Conservation (phyloP, 1,140 invertebrate species). For the Lucilia cuprina region DNA sequence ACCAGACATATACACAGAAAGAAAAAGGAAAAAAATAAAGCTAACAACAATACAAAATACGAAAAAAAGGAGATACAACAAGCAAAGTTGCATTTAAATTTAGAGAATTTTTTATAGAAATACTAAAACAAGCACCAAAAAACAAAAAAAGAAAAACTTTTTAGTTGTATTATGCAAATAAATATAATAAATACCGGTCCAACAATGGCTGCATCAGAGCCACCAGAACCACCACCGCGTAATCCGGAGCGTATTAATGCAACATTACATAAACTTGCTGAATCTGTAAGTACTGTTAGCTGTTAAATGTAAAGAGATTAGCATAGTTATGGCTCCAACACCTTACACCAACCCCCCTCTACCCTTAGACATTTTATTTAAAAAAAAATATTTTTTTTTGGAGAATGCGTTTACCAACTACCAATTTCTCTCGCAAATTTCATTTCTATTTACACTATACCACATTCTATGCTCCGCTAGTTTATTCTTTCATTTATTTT, state of each 20-base stretch:
- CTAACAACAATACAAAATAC: not conserved
- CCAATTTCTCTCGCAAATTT: not conserved
- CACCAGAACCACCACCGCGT: slow-evolving; percentile 62
- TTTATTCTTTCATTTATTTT: not conserved
- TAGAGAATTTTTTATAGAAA: not conserved
- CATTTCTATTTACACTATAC: not conserved
- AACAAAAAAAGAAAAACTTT: not conserved
- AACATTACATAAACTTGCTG: slow-evolving; percentile 60
- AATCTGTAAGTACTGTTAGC: slow-evolving; percentile 57
- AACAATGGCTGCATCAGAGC: slow-evolving; percentile 62
- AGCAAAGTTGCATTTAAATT: too few species aligned
- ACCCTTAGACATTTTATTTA: not conserved
- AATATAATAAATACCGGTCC: slow-evolving; percentile 59
- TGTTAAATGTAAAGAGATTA: not conserved
- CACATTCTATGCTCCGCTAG: not conserved
- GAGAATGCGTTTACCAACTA: too few species aligned
- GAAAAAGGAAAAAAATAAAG: not conserved
- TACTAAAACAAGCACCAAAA: not conserved
- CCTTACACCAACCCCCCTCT: not conserved
- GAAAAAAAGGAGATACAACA: not conserved
- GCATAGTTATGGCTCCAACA: not conserved
- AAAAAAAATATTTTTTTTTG: too few species aligned
- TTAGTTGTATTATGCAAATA: slow-evolving; percentile 55
- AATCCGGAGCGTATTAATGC: slow-evolving; percentile 63
- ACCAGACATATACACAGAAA: not conserved